phyloP scores from a whole-genome alignment of 2,113 vertebrate species.

The Anarrhichthys ocellatus region DNA sequence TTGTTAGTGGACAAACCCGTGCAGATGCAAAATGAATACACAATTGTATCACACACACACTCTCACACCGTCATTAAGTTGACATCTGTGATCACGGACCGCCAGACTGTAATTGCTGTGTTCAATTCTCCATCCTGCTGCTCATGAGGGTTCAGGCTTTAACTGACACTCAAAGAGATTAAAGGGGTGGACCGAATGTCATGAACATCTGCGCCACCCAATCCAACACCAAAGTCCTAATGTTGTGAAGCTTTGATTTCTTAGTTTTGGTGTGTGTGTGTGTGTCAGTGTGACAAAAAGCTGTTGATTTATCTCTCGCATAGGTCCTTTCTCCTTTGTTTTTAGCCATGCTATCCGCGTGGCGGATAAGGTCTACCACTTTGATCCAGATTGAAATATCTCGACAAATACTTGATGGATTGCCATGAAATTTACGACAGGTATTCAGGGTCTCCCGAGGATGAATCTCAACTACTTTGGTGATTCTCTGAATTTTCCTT shows the following conservation, averaged over 20 bases:
- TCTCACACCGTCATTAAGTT: conserved; percentile 37
- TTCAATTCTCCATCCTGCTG: conserved; percentile 34
- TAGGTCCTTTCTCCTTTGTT: not conserved
- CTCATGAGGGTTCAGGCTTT: conserved; percentile 38
- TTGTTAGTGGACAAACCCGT: not conserved
- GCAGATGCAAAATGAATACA: not conserved
- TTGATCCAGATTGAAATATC: not conserved
- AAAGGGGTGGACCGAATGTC: conserved; percentile 13
- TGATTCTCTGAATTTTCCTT: not conserved
- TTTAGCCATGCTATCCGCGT: not conserved
- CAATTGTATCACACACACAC: not conserved
- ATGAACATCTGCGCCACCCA: conserved; percentile 31
- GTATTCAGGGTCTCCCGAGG: not conserved
- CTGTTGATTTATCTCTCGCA: not conserved
- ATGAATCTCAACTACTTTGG: not conserved
- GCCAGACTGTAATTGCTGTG: conserved; percentile 29
- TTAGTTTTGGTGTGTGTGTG: not conserved
- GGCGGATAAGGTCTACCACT: not conserved
- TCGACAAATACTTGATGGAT: too few species aligned
- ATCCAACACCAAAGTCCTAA: not conserved
- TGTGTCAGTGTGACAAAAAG: not conserved
- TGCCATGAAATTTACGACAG: too few species aligned
- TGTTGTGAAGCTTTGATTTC: not conserved
- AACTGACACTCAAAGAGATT: conserved; percentile 9
- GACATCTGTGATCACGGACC: conserved; percentile 50